Conservation (phyloP, 1,140 invertebrate genomes). For the Scaptomyza hsui region DNA sequence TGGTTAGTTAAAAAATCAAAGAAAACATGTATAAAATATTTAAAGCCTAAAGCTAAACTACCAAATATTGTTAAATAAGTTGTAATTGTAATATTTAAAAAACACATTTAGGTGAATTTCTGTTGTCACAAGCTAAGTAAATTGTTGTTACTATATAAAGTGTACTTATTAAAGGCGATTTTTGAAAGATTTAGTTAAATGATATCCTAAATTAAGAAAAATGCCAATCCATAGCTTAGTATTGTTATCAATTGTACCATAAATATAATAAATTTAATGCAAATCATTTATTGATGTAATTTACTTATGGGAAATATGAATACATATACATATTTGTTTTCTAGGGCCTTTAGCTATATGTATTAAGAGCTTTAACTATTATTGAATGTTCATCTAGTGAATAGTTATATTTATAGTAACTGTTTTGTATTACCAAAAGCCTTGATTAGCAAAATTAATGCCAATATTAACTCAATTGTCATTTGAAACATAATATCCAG, state of each 20-base stretch:
- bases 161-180: not conserved
- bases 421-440: too few species aligned
- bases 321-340: too few species aligned
- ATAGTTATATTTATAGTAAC: too few species aligned
- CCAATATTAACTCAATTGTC: not conserved
- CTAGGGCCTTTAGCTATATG: too few species aligned
- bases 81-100: constrained; percentile 33
- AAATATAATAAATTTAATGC: too few species aligned
- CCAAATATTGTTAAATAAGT: constrained; percentile 68
- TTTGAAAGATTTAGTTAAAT: not conserved
- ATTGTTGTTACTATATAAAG: constrained; percentile 19
- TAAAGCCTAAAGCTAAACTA: constrained; percentile 62
- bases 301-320: too few species aligned
- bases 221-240: too few species aligned
- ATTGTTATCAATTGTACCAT: too few species aligned
- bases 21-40: constrained; percentile 6
- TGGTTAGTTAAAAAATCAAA: not conserved
- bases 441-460: constrained; percentile 1
- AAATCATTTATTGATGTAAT: too few species aligned
- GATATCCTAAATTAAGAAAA: too few species aligned
- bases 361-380: too few species aligned
- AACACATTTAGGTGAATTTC: constrained; percentile 24
- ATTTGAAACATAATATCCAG: not conserved
- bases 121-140: constrained; percentile 42
- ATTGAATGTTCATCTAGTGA: too few species aligned